Percentiles rank a stretch among this genome's conserved stretches.
These are phyloP conservation scores for Antigone vipio DNA, from an alignment of 2,113 vertebrate species.

Conservation along the genomic window DNA sequence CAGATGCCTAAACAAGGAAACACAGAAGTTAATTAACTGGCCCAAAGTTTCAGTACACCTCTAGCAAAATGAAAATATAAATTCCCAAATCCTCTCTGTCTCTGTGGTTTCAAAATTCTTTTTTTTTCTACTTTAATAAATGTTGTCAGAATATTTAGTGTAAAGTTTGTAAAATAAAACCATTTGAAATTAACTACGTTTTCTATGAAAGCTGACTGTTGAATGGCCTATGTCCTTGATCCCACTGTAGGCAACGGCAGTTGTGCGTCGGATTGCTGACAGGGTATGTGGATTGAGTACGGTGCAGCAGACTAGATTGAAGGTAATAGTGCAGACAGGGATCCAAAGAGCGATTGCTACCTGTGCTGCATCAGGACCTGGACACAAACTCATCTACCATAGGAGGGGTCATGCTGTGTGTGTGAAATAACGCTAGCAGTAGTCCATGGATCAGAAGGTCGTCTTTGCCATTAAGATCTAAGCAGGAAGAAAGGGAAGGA, in stretches of 20 bases:
- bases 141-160: background rate
- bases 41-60: background rate
- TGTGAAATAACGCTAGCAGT: background rate
- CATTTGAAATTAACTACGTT: background rate
- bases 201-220: background rate
- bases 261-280: background rate
- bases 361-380: background rate
- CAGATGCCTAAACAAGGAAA: background rate
- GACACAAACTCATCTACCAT: background rate
- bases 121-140: background rate
- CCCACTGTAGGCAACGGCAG: accelerated
- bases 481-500: background rate
- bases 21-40: background rate
- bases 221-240: background rate
- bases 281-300: background rate
- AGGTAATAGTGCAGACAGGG: background rate
- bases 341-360: background rate
- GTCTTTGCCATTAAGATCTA: background rate
- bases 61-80: background rate
- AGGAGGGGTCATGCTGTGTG: background rate
- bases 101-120: background rate
- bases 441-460: background rate
- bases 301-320: background rate
- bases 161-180: background rate
- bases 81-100: background rate